Evolutionary conservation across 2,888 invertebrate genomes (phyloP), one percentile per base, ranked within the genome.

Genomic region (Allygus modestus): DNA sequence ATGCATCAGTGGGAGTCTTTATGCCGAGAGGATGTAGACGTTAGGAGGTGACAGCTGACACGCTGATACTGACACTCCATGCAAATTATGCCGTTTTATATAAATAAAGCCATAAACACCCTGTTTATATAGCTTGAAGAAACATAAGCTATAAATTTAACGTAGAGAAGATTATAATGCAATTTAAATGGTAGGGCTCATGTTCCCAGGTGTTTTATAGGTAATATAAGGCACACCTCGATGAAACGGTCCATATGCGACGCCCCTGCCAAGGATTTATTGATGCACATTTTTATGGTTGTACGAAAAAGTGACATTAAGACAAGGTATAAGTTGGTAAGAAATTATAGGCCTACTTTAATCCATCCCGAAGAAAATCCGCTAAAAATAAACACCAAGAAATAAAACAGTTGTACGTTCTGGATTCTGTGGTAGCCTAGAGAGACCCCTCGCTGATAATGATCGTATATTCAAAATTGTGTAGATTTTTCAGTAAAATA

Each of bases 21-120:
- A 65, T 65, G 28, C 65, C 51, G 51, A 58, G 65, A 65, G 65
- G 65, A 65, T 65, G 65, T 65, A 20, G 65, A 65, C 28, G 65
- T 65, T 65, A 65, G 7, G 4, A 65, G 31, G 65, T 5, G 65
- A 65, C 65, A 17, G 26, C 31, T 28, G 31, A 9, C 28, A 28
- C 65, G 65, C 15, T 54, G 54, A 23, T 23, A 65, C 65, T 65
- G 65, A 65, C 58, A 58, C 58, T 51, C 54, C 54, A 65, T 65
- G 65, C 65, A 65, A 65, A 65, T 65, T 65, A 17, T 65, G 65
- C 28, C 54, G 23, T 15, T 65, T 65, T 31, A 65, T 65, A 65
- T 31, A 65, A 65, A 65, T 28, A 65, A 28, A 12, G 31, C 65
- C 65, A 65, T 65, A 65, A 65, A 65, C 65, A 65, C 65, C 31